These are phyloP conservation scores for Dysmachus trigonus DNA, from an alignment of 2,888 invertebrate species.

Conservation along the genomic window DNA sequence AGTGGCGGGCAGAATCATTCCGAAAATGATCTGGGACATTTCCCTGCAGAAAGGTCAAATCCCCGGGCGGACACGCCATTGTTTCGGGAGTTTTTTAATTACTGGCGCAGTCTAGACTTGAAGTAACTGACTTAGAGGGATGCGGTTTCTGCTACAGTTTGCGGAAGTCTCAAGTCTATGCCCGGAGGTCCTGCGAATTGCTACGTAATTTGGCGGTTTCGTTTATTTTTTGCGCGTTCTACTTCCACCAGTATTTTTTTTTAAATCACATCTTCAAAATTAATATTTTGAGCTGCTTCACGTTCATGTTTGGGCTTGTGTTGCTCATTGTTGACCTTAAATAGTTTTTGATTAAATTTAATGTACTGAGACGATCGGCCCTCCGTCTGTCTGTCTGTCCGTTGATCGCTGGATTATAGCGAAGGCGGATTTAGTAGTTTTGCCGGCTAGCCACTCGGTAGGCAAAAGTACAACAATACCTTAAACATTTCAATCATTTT, in stretches of 20 bases:
- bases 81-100: neutral
- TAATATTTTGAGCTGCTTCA: too few species aligned
- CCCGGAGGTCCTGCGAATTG: neutral
- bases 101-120: neutral
- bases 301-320: too few species aligned
- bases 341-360: too few species aligned
- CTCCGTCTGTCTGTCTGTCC: too few species aligned
- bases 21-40: neutral
- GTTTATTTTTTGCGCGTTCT: neutral
- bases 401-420: too few species aligned
- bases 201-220: neutral
- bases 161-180: neutral
- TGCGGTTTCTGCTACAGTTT: neutral
- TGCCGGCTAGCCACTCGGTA: too few species aligned
- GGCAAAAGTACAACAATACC: too few species aligned
- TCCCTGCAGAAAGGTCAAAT: neutral
- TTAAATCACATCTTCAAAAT: too few species aligned
- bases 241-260: neutral
- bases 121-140: neutral
- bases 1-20: neutral
- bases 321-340: too few species aligned
- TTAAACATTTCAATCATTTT: too few species aligned
- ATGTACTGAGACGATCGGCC: too few species aligned
- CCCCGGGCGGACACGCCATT: neutral
- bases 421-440: too few species aligned